Conservation (phyloP, 1,140 invertebrate species). For the Oncopodura yosiiana region DNA sequence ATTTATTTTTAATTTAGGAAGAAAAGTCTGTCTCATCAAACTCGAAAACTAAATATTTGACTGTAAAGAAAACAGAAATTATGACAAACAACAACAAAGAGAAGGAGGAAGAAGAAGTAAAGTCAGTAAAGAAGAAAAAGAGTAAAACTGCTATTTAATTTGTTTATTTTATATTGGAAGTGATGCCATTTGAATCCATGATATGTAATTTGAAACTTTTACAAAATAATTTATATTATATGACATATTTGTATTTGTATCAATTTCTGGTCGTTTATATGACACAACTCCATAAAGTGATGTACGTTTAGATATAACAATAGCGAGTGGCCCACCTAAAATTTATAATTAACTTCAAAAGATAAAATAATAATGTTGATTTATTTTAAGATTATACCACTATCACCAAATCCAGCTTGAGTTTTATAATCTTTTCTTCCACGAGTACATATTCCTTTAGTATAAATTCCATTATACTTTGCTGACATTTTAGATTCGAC, state of each 20-base stretch:
- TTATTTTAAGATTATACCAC: not conserved
- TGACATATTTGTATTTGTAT: not conserved
- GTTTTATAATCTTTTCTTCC: conserved; percentile 3
- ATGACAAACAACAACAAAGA: no score
- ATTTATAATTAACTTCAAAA: not conserved
- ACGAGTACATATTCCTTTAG: conserved; percentile 22
- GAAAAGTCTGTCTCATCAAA: no score
- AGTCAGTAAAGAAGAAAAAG: no score
- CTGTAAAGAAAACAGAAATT: no score
- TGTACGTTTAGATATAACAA: not conserved
- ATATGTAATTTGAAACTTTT: conserved; percentile 20
- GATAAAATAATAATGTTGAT: conserved; percentile 3
- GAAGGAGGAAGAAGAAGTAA: no score
- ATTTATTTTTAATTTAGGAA: no score
- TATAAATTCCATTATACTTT: conserved; percentile 23
- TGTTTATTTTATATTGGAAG: no score
- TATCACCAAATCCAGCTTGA: conserved; percentile 24
- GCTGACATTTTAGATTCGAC: conserved; percentile 18
- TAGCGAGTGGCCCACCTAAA: conserved; percentile 16
- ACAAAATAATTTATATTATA: conserved; percentile 26
- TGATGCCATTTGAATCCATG: conserved; percentile 26
- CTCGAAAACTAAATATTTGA: no score
- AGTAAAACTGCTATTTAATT: no score
- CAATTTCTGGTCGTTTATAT: conserved; percentile 21
- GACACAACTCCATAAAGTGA: conserved; percentile 18